Evolutionary conservation across 2,113 vertebrate genomes (phyloP).

Genomic region (Bufo bufo): DNA sequence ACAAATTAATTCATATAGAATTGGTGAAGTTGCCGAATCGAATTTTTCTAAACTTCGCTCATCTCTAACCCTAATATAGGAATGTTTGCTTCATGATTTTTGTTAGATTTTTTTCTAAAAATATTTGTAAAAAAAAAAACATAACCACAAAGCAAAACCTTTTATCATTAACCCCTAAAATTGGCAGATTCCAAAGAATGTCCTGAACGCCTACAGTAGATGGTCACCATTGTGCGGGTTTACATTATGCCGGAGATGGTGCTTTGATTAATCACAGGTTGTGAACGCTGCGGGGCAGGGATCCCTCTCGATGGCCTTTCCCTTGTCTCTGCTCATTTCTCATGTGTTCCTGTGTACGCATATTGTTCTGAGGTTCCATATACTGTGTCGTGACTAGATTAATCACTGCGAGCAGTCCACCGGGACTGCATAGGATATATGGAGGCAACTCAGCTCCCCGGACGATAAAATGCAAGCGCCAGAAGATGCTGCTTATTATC

Average conservation of each 20-base stretch:
- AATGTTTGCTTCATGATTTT: no score
- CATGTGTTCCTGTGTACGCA: conserved; percentile 35
- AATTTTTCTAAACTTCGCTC: no score
- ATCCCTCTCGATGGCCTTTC: background rate
- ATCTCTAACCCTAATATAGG: no score
- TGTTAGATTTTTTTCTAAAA: background rate
- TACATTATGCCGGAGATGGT: background rate
- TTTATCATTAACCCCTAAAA: background rate
- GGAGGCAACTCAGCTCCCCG: conserved; percentile 27
- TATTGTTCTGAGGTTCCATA: background rate
- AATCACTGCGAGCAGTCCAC: conserved; percentile 16
- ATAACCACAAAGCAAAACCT: background rate
- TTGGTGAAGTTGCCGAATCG: no score
- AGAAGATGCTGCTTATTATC: conserved; percentile 12
- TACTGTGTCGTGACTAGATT: conserved; percentile 43
- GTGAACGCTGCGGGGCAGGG: background rate
- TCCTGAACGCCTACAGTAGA: no score
- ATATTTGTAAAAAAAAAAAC: background rate
- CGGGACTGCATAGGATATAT: conserved; percentile 17
- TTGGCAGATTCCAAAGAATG: background rate
- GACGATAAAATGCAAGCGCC: background rate
- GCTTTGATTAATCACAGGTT: conserved; percentile 2
- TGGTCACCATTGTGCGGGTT: background rate
- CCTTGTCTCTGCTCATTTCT: conserved; percentile 34
- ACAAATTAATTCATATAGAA: no score